phyloP scores from a whole-genome alignment of 2,888 invertebrate genomes.

The Podotricha telesiphe region DNA sequence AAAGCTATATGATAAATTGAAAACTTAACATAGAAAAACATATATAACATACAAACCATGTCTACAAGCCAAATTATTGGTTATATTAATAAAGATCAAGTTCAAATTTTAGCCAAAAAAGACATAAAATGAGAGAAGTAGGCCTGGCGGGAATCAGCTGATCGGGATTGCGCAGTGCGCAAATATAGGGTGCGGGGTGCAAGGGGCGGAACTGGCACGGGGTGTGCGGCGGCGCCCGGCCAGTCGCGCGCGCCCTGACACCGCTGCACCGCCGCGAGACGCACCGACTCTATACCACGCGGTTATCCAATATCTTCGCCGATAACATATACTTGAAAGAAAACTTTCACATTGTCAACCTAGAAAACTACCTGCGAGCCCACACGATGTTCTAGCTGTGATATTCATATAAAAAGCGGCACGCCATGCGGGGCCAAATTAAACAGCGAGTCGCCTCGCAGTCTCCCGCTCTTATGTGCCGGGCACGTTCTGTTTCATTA shows the following conservation, averaged over 20 bases:
- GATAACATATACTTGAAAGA: constrained; percentile 52
- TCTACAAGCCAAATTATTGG: not conserved
- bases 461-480: constrained; percentile 58
- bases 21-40: not conserved
- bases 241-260: constrained; percentile 60
- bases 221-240: constrained; percentile 64
- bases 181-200: constrained; percentile 68
- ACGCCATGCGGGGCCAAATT: constrained; percentile 49
- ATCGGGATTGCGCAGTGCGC: constrained; percentile 82
- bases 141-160: constrained; percentile 83
- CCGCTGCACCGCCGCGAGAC: constrained; percentile 53
- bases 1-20: not conserved
- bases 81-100: not conserved
- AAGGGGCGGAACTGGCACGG: constrained; percentile 44
- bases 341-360: constrained; percentile 46
- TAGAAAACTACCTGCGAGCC: constrained; percentile 45
- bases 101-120: constrained; percentile 40
- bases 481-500: constrained; percentile 54
- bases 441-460: constrained; percentile 39
- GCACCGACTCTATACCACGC: constrained; percentile 52
- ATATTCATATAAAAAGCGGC: constrained; percentile 56
- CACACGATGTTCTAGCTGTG: constrained; percentile 60
- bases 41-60: not conserved
- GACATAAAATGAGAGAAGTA: constrained; percentile 55
- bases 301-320: constrained; percentile 43